A percentile compares a stretch with the other conserved stretches of the same genome.
Conservation (phyloP, 1,140 invertebrate genomes). For the Anadara kagoshimensis region DNA sequence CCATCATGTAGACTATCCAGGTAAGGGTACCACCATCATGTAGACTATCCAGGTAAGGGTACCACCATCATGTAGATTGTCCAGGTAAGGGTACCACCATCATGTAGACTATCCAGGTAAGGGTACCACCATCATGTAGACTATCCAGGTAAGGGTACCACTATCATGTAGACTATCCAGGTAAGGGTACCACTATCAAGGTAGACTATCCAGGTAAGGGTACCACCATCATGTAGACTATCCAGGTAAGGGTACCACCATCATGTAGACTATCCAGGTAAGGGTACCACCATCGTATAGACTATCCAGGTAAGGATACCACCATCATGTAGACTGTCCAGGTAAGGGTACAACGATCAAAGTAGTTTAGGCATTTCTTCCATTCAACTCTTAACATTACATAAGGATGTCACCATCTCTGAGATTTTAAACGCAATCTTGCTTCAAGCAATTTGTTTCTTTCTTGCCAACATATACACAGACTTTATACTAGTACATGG, state of each 20-base stretch:
- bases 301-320: too few relatives aligned
- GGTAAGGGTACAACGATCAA: too few relatives aligned
- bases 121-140: conserved; percentile 88
- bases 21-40: conserved; percentile 90
- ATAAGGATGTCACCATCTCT: too few relatives aligned
- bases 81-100: conserved; percentile 83
- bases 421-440: too few relatives aligned
- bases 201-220: too few relatives aligned
- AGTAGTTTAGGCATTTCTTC: too few relatives aligned
- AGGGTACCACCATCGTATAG: too few relatives aligned
- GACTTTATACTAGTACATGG: too few relatives aligned
- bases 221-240: background rate
- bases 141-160: conserved; percentile 78
- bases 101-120: conserved; percentile 86
- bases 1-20: conserved; percentile 88
- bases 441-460: too few relatives aligned
- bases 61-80: conserved; percentile 90
- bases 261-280: background rate
- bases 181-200: background rate
- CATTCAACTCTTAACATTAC: too few relatives aligned
- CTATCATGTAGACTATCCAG: background rate
- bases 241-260: conserved; percentile 51
- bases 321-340: too few relatives aligned
- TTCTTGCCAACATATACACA: too few relatives aligned
- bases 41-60: conserved; percentile 83